A percentile compares a stretch with the other conserved stretches of the same genome.
phyloP scores from a whole-genome alignment of 1,140 invertebrate genomes.

The Mactra quadrangularis region DNA sequence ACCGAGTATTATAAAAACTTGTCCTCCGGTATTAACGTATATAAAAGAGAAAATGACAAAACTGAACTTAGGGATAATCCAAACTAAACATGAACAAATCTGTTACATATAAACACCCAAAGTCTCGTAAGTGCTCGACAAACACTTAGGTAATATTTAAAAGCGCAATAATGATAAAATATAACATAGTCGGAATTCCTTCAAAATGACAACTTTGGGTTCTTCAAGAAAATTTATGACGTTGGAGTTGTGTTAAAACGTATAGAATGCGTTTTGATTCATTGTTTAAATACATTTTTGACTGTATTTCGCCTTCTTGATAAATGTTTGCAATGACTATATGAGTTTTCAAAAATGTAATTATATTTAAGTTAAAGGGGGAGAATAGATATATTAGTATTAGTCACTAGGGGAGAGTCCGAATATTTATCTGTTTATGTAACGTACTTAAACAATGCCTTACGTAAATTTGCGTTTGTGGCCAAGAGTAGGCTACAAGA shows the following conservation, averaged over 20 bases:
- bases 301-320: too few relatives aligned
- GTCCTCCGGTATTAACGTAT: slow-evolving; percentile 43
- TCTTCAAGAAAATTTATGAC: slow-evolving; percentile 30
- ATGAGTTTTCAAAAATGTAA: too few relatives aligned
- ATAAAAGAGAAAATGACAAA: slow-evolving; percentile 50
- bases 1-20: slow-evolving; percentile 29
- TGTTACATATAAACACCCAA: slow-evolving; percentile 44
- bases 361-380: too few relatives aligned
- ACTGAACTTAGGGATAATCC: slow-evolving; percentile 25
- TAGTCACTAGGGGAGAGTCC: too few relatives aligned
- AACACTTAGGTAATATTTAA: slow-evolving; percentile 40
- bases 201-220: slow-evolving; percentile 51
- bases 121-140: slow-evolving; percentile 32
- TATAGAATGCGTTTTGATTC: neutral
- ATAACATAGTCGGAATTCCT: slow-evolving; percentile 50
- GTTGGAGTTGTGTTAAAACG: neutral
- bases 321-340: too few relatives aligned
- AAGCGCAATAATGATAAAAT: slow-evolving; percentile 58
- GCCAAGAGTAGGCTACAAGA: too few relatives aligned
- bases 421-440: too few relatives aligned
- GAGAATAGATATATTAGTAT: too few relatives aligned
- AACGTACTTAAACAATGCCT: too few relatives aligned
- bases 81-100: slow-evolving; percentile 45
- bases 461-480: too few relatives aligned
- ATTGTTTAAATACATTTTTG: too few relatives aligned